phyloP scores from a whole-genome alignment of 2,888 invertebrate genomes.

The Tortricodes alternella region DNA sequence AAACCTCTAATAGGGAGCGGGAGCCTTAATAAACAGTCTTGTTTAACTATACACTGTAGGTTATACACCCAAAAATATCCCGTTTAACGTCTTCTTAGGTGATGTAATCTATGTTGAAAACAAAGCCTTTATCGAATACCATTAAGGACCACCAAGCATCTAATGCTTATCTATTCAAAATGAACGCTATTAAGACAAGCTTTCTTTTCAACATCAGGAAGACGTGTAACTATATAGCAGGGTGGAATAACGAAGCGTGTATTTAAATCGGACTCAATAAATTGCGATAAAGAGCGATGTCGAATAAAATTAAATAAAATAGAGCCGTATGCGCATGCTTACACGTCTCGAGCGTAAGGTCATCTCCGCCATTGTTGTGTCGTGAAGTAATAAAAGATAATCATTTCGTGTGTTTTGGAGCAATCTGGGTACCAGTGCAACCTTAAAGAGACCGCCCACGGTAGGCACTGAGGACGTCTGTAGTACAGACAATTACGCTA shows the following conservation, averaged over 20 bases:
- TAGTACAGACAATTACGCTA: conserved; percentile 19
- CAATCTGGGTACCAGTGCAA: conserved; percentile 52
- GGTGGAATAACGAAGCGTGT: neutral
- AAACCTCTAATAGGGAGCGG: neutral
- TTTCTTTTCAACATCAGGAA: conserved; percentile 9
- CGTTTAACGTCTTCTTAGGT: neutral
- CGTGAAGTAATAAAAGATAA: conserved; percentile 71
- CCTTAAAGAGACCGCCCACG: conserved; percentile 56
- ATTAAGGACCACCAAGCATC: conserved; percentile 56
- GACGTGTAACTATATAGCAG: neutral
- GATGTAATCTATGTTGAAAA: conserved; percentile 39
- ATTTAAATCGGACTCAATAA: conserved; percentile 23
- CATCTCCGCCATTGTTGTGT: conserved; percentile 72
- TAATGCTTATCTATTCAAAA: conserved; percentile 36
- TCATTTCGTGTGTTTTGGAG: conserved; percentile 73
- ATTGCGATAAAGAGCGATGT: conserved; percentile 30
- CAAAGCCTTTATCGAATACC: conserved; percentile 44
- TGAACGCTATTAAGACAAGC: conserved; percentile 36
- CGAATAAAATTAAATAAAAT: conserved; percentile 51
- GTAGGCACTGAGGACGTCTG: conserved; percentile 30
- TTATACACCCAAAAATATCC: neutral
- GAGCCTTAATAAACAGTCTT: neutral
- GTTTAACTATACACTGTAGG: neutral
- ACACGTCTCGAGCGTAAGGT: conserved; percentile 64
- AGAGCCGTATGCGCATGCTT: conserved; percentile 52